phyloP scores from a whole-genome alignment of 1,140 invertebrate genomes.

The Drosophila pectinifera region DNA sequence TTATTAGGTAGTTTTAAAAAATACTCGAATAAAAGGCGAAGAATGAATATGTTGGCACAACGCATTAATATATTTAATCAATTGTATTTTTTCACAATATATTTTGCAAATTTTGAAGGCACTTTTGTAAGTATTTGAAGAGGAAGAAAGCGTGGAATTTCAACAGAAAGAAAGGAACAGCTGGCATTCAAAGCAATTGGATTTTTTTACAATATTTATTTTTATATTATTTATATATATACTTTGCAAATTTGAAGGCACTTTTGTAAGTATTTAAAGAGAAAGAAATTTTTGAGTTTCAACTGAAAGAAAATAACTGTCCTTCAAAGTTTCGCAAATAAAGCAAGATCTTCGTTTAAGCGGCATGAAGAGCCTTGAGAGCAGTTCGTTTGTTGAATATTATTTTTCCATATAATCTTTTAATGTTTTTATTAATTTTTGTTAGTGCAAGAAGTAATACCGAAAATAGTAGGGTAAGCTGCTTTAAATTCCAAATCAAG shows the following conservation, averaged over 20 bases:
- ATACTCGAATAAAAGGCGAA: background rate
- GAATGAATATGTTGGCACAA: too few relatives aligned
- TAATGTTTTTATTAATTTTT: background rate
- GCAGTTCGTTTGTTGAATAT: background rate
- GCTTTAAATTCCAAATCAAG: constrained; percentile 71
- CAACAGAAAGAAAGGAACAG: background rate
- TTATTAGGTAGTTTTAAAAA: too few relatives aligned
- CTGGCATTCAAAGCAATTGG: too few relatives aligned
- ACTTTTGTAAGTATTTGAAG: background rate
- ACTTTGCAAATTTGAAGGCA: too few relatives aligned
- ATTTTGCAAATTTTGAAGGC: background rate
- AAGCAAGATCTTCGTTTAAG: too few relatives aligned
- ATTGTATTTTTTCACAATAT: background rate
- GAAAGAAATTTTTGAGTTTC: too few relatives aligned
- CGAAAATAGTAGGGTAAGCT: constrained; percentile 2
- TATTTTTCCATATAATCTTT: background rate
- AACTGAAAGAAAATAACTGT: too few relatives aligned
- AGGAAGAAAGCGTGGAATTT: background rate
- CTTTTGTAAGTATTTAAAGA: too few relatives aligned
- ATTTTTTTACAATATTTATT: background rate
- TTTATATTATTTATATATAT: too few relatives aligned
- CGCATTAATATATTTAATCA: too few relatives aligned
- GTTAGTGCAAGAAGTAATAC: background rate
- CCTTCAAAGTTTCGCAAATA: too few relatives aligned
- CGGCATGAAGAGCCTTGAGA: too few relatives aligned